Evolutionary conservation across 2,888 invertebrate genomes (phyloP), one percentile per base, ranked within the genome.

Genomic region (Synanthedon formicaeformis): DNA sequence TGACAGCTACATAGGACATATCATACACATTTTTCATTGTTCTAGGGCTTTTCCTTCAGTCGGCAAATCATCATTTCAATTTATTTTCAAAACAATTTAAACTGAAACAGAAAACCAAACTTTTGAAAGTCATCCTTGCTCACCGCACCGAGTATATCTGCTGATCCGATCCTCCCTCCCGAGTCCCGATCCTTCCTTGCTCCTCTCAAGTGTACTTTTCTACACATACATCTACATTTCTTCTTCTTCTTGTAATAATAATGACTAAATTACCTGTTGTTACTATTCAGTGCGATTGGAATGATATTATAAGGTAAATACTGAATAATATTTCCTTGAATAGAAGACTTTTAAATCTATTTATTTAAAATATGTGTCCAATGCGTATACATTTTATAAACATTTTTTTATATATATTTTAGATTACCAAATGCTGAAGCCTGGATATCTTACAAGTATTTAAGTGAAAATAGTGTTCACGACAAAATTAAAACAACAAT

Each of bases 281-380:
- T 50, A 81, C 79, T 48, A 83, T 89, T 54, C 89, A 89, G 59
- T 81, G 84, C 56, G 89, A 89, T 66, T 89, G 89, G 89, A 85
- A 89, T 58, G 88, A 89, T 56, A 78, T 78, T 53, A 62, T 89
- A 56, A 83, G 81, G 89, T 88, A 75, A 52, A 56, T 14, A 51
- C 45, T 50, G 34, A 34, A 34, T 10, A 10, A 34, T 34, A 34
- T 23, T 23, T 23, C 4, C n/a, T 11, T 10, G 27, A 23, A 50
- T 27, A 34, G 12, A 54, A 50, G 50, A 41, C n/a, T 18, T 27
- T 53, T 12, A 10, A 40, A 14, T 23, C 23, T 23, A 45, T 13
- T 3, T 50, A 45, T 10, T 34, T 34, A 34, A 16, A 11, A 11
- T 13, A 54, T 50, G 40, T 6, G 6, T 11, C 23, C 13, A 12